phyloP scores from a whole-genome alignment of 2,888 invertebrate genomes.

The Drosophila birchii region DNA sequence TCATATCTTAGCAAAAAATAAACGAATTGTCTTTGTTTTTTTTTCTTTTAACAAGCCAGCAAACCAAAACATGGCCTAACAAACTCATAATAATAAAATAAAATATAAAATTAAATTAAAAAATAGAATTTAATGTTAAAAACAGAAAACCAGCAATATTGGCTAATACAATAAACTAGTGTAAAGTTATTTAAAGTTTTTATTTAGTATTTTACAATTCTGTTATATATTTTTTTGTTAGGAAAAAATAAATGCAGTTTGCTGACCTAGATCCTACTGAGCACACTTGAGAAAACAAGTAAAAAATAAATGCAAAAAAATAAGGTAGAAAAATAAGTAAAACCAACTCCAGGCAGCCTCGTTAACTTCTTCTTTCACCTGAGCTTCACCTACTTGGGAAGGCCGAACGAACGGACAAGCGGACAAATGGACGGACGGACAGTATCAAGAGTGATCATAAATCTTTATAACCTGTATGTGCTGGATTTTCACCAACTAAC shows the following conservation, averaged over 20 bases:
- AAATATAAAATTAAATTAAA: too few species aligned
- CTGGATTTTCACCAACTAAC: conserved; percentile 68
- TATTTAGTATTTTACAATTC: background rate
- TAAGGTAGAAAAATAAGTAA: conserved; percentile 1
- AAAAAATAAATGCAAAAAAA: background rate
- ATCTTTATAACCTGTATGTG: conserved; percentile 72
- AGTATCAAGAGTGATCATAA: conserved; percentile 76
- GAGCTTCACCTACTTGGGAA: conserved; percentile 56
- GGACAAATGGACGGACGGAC: conserved; percentile 36
- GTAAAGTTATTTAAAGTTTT: background rate
- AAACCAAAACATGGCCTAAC: too few species aligned
- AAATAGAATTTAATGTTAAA: too few species aligned
- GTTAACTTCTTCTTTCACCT: conserved; percentile 49
- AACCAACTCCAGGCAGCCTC: conserved; percentile 3
- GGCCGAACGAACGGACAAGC: conserved; percentile 36
- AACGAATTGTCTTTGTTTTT: too few species aligned
- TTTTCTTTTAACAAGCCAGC: too few species aligned
- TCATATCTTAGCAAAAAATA: too few species aligned
- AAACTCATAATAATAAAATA: too few species aligned
- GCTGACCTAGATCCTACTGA: conserved; percentile 27
- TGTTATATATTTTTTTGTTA: background rate
- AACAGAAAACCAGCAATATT: too few species aligned
- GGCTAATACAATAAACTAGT: too few species aligned
- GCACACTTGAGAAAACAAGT: conserved; percentile 2
- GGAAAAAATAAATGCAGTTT: background rate